phyloP scores from a whole-genome alignment of 2,113 vertebrate species.

The Archocentrus centrarchus region DNA sequence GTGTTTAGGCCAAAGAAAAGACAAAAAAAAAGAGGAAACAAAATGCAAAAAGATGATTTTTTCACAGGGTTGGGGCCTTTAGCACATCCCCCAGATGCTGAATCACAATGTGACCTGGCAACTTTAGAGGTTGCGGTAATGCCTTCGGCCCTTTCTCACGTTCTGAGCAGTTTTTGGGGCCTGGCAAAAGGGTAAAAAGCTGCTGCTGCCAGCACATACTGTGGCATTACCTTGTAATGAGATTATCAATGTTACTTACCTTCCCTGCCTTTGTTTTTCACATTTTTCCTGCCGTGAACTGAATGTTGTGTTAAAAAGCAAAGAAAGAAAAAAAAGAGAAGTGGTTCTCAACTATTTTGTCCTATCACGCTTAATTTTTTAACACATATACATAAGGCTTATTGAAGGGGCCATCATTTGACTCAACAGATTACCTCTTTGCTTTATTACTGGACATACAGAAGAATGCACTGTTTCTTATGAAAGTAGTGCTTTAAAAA shows the following conservation, averaged over 20 bases:
- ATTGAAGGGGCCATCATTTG: background rate
- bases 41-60: background rate
- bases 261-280: no score
- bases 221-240: no score
- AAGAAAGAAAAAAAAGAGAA: no score
- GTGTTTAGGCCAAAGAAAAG: background rate
- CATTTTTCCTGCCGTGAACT: no score
- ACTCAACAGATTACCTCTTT: constrained; percentile 26
- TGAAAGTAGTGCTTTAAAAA: constrained; percentile 36
- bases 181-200: no score
- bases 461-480: constrained; percentile 33
- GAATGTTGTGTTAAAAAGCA: no score
- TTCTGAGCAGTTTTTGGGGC: background rate
- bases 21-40: background rate
- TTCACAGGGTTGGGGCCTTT: background rate
- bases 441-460: constrained; percentile 65
- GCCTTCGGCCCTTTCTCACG: background rate
- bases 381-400: background rate
- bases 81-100: background rate
- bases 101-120: no score
- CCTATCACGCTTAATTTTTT: background rate
- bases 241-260: no score
- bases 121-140: background rate
- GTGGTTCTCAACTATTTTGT: no score
- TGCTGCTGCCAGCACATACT: no score